Evolutionary conservation across 1,140 invertebrate species (phyloP), one percentile per base, ranked within the genome.

Genomic region (Euura lappo): DNA sequence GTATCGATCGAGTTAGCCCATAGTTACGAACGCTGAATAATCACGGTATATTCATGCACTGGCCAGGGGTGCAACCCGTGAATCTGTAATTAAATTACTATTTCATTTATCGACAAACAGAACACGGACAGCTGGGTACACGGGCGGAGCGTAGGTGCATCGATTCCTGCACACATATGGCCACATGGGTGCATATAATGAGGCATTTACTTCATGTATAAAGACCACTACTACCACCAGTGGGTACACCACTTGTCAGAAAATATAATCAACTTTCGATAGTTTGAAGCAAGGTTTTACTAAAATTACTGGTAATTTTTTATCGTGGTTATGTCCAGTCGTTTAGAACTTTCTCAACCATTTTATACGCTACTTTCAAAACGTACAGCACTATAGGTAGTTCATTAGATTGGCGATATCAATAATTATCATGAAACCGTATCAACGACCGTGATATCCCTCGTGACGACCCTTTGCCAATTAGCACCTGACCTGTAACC

Each of bases 21-120:
- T 60, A 60, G 8, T 11, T 60, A 6, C 3, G 13, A 3, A 60
- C 51, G 8, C 3, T n/a, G 51, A 60, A 60, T 60, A 8, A 6
- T 60, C 13, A 60, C 51, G 51, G 10, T 60, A n/a, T 60, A 60
- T 60, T 60, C 2, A 60, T 6, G 51, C 51, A 6, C 51, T 3
- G 10, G 5, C 6, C 51, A n/a, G 13, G 3, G 51, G 10, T n/a
- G 51, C 3, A 60, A n/a, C 10, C 51, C 51, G 51, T 60, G 3
- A 8, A 60, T 60, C 51, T 8, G 5, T 60, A 60, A 60, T 60
- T 60, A 60, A 60, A 60, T 60, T 60, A 60, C 51, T 60, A 60
- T n/a, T 60, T 60, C 51, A n/a, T 60, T 60, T 60, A 60, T 60
- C 51, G 51, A 60, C 51, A 60, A 60, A 60, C 51, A 60, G 51